Evolutionary conservation across 2,797 vertebrate species (phyloP).

Genomic region (Sebastes hubbsi): DNA sequence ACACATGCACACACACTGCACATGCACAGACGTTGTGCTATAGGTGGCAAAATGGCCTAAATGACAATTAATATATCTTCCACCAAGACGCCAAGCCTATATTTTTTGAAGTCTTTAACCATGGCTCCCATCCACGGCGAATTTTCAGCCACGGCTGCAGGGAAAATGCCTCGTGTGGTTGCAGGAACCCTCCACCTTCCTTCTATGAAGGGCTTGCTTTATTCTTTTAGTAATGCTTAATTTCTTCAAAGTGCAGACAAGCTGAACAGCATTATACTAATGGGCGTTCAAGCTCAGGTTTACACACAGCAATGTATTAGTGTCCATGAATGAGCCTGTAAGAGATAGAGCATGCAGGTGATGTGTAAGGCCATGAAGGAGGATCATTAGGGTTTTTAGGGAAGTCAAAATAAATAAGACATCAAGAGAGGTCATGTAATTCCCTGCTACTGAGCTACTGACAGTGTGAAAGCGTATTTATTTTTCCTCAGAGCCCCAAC

Average conservation of each 20-base stretch:
- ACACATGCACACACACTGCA: neutral
- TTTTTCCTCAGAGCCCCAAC: neutral
- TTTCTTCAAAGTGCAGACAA: slow-evolving; percentile 58
- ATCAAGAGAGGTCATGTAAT: neutral
- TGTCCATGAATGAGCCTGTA: slow-evolving; percentile 10
- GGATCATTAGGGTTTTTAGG: neutral
- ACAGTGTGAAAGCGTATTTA: neutral
- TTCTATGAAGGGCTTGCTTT: slow-evolving; percentile 23
- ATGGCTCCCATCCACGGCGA: neutral
- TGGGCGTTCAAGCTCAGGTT: slow-evolving; percentile 40
- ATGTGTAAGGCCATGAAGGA: neutral
- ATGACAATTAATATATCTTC: slow-evolving; percentile 7
- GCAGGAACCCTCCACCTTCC: slow-evolving; percentile 2
- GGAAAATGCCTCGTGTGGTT: slow-evolving; percentile 15
- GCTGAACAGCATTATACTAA: slow-evolving; percentile 52
- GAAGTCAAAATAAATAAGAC: slow-evolving; percentile 9
- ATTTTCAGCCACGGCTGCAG: slow-evolving; percentile 14
- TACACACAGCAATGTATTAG: slow-evolving; percentile 38
- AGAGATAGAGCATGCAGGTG: slow-evolving; percentile 30
- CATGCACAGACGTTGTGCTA: neutral
- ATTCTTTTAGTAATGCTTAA: slow-evolving; percentile 46
- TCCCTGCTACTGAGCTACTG: neutral
- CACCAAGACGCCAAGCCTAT: neutral
- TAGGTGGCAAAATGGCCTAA: neutral
- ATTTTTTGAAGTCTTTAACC: slow-evolving; percentile 8